Base-by-base conservation (phyloP, 2,113 vertebrate genomes). In the Tautogolabrus adspersus region DNA sequence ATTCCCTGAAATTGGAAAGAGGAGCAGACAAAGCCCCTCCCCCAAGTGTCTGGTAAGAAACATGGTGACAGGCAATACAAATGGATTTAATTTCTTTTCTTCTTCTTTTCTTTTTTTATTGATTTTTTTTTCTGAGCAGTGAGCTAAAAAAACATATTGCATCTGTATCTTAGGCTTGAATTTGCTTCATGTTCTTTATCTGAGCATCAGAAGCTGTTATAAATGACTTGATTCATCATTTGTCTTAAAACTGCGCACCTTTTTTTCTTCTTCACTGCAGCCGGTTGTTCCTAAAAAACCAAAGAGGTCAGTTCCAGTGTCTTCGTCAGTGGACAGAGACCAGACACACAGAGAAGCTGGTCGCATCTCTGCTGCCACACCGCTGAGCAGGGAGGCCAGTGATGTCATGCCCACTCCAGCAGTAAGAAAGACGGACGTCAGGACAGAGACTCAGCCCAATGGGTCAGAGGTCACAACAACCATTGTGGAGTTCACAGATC, bases 381-480 rank as follows among this genome's bases (percentile, higher is more conserved):
- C 91, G 0, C 81, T 91, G 77, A 94, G 91, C 83, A 83, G 89
- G 61, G 94, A 95, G 77, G 77, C 88, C 78, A 92, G 92, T 6
- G 93, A 94, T 21, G 66, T 93, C 67, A 79, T 76, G 67, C 82
- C 90, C 38, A 85, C 91, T 0, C 85, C 90, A 0, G 2, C 84
- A 2, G 83, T 92, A n/a, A 91, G 91, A 80, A 95, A 91, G 85
- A 93, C 93, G 0, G 94, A 95, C 38, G 77, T 93, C 30, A 89
- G 92, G 85, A 93, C 85, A 0, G 95, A 95, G 85, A 94, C 89
- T 1, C 94, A 94, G 69, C 93, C 93, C 52, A 95, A 95, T 23
- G 95, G 94, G 16, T 93, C 94, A 16, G 95, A 95, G 84, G 93
- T 94, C 87, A 95, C 93, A 59, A 94, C 95, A 0, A 94, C 93